Evolutionary conservation across 2,888 invertebrate species (phyloP), one percentile per base, ranked within the genome.

Genomic region (Drosophila meridionalis): DNA sequence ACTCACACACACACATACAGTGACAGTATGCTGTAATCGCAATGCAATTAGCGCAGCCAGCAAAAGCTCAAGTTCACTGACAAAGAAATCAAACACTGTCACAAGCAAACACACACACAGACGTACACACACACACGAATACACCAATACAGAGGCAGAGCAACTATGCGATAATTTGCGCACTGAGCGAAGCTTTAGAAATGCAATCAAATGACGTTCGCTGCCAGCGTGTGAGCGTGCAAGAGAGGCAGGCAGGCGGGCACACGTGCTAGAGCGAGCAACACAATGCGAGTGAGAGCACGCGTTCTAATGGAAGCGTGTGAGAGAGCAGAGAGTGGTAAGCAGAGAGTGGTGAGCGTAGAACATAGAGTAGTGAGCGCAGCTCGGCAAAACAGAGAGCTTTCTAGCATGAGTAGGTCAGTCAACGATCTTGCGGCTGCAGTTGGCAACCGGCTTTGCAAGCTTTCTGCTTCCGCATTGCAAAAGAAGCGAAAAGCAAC

Each of bases 31-130:
- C 82, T 85, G 88, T 87, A 90, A 88, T 89, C 87, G 89, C 89
- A 89, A 85, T 88, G 86, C 90, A 87, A 87, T 90, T 87, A 87
- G 89, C 86, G 76, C 58, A 78, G 74, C 78, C 68, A 88, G 82
- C 82, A 83, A 87, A 88, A 90, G 90, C 90, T 88, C 84, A 89
- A 90, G 89, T 88, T 90, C 87, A 90, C 82, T 89, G 83, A 86
- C 89, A 87, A 88, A 90, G 90, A 88, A 86, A 85, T 85, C 85
- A 84, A 85, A 75, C 73, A 82, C 85, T 55, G 57, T 73, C 56
- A 64, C 73, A 42, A 32, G 28, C 28, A 42, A 45, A 43, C 50
- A 65, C 47, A 28, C 43, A 28, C 40, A 52, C 9, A 20, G 20
- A 20, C 20, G 20, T 20, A 40, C 58, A 53, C 48, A 67, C 65